A percentile compares a stretch with the other conserved stretches of the same genome.
phyloP scores from a whole-genome alignment of 2,888 invertebrate genomes.

The Tupiocoris notatus region DNA sequence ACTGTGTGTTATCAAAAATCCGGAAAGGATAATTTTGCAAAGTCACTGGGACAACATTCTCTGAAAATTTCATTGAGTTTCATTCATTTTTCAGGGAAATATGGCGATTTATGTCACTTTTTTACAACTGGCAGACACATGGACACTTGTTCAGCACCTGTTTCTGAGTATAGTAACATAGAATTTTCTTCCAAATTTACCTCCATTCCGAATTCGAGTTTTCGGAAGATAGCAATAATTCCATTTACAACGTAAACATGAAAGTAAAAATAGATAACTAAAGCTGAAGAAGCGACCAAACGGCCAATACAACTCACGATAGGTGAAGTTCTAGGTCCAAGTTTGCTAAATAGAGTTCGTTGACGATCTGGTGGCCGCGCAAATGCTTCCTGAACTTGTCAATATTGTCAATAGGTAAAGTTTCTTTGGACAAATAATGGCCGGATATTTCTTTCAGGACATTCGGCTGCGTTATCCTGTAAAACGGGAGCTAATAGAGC shows the following conservation, averaged over 20 bases:
- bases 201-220: background rate
- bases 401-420: constrained; percentile 66
- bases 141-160: no score
- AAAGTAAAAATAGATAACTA: background rate
- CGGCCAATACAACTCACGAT: constrained; percentile 55
- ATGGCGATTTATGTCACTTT: no score
- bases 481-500: constrained; percentile 13
- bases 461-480: constrained; percentile 64
- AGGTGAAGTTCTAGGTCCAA: constrained; percentile 81
- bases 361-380: constrained; percentile 75
- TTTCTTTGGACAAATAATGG: constrained; percentile 72
- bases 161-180: no score
- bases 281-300: background rate
- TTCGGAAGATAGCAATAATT: background rate
- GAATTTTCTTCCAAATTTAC: no score
- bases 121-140: no score
- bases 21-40: no score
- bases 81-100: no score
- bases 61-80: no score
- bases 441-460: constrained; percentile 64
- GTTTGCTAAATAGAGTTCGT: constrained; percentile 75
- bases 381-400: constrained; percentile 69
- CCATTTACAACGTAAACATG: no score
- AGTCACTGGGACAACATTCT: no score
- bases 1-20: no score